Conservation (phyloP, 1,140 invertebrate genomes). For the Drosophila dunni region DNA sequence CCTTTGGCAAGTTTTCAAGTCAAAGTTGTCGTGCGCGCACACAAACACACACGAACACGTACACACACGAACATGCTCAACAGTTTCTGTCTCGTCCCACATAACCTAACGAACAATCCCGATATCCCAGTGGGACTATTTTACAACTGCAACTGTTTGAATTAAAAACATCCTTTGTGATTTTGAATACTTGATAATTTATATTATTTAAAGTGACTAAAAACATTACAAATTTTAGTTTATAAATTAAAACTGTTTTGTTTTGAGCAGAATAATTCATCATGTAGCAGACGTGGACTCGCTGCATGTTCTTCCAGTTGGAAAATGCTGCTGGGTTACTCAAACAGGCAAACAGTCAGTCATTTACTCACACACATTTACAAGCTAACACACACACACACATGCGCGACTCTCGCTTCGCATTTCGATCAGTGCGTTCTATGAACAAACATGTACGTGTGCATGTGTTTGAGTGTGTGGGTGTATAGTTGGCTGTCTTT, state of each 20-base stretch:
- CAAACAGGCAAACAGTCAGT: constrained; percentile 15
- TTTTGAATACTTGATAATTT: neutral
- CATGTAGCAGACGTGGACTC: neutral
- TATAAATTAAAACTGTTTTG: neutral
- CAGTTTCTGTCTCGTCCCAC: constrained; percentile 25
- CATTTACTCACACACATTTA: neutral
- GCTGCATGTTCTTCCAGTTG: constrained; percentile 5
- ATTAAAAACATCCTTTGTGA: neutral
- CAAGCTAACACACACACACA: neutral
- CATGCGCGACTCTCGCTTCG: constrained; percentile 1
- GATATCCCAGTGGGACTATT: constrained; percentile 2
- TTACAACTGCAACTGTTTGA: neutral
- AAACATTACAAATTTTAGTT: neutral
- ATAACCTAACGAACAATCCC: constrained; percentile 8
- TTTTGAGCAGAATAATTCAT: neutral
- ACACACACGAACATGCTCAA: constrained; percentile 13
- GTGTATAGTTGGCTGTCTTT: constrained; percentile 19
- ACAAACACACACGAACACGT: constrained; percentile 20
- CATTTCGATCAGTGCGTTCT: constrained; percentile 42
- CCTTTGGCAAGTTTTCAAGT: constrained; percentile 74
- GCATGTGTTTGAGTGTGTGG: constrained; percentile 18
- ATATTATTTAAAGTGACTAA: neutral
- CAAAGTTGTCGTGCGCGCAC: constrained; percentile 24
- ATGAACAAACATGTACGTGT: neutral
- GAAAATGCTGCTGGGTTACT: constrained; percentile 24